Evolutionary conservation across 2,113 vertebrate genomes (phyloP).

Genomic region (Cyprinus carpio): DNA sequence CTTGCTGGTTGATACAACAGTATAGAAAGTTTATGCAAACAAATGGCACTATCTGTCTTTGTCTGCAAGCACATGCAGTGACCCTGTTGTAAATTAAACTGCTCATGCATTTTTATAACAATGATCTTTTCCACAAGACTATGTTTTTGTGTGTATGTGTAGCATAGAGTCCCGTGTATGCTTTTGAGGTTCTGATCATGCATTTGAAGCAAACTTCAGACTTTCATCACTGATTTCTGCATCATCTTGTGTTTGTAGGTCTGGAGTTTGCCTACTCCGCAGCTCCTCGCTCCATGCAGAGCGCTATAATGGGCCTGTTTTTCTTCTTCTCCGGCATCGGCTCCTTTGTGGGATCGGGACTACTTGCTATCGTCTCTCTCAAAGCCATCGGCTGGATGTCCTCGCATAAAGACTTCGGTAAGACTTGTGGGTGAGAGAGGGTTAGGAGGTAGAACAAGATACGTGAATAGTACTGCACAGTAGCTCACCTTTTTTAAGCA

Average conservation of each 20-base stretch:
- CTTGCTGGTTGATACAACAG: too few species aligned
- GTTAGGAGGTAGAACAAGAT: background rate
- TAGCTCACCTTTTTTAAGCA: background rate
- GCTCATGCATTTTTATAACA: background rate
- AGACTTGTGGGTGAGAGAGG: slow-evolving; percentile 57
- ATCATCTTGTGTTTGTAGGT: slow-evolving; percentile 72
- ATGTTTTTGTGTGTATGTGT: background rate
- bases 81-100: background rate
- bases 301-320: slow-evolving; percentile 96
- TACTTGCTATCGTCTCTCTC: slow-evolving; percentile 88
- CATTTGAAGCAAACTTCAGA: background rate
- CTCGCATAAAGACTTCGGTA: slow-evolving; percentile 90
- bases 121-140: background rate
- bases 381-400: slow-evolving; percentile 96
- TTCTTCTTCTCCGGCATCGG: slow-evolving; percentile 98
- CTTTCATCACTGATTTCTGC: slow-evolving; percentile 5
- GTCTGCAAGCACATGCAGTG: background rate
- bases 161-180: background rate
- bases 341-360: slow-evolving; percentile 92
- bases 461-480: background rate
- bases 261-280: slow-evolving; percentile 97
- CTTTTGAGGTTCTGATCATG: slow-evolving; percentile 3
- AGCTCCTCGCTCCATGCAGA: slow-evolving; percentile 96
- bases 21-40: too few species aligned
- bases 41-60: too few species aligned